Base-by-base conservation (phyloP, 2,797 vertebrate species). In the Enteromius paludinosus region DNA sequence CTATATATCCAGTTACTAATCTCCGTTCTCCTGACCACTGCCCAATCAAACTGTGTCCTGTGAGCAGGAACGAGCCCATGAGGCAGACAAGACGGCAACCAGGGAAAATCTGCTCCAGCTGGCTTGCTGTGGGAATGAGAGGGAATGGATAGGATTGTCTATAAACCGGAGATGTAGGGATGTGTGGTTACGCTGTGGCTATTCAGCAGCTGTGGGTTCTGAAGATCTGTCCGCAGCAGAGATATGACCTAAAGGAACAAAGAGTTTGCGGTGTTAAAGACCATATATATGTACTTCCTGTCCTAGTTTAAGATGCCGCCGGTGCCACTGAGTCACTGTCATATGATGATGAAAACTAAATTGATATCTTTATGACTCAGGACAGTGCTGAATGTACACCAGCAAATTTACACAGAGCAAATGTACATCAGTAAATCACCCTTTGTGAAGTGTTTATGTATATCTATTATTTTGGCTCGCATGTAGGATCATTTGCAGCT, bases 71-170 rank as follows among this genome's bases (percentile, higher is more conserved):
- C 15, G 84, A 82, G 87, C 87, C 88, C 89, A 66, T 81, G 88
- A 72, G 54, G 83, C 76, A 71, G 81, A 92, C 89, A 74, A 87
- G 81, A 85, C 20, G 66, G 85, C 69, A 83, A 91, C 90, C 90
- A 90, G 89, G 93, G 90, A 90, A 94, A 94, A 95, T 94, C 85
- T 74, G 62, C 90, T 83, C 90, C 94, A 94, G 91, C 92, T 95
- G 94, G 81, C 69, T 79, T 70, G 85, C 88, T 73, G 82, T 92
- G 92, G 91, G 92, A 93, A 93, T 83, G 47, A 30, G 43, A 86
- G 70, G 56, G 62, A 14, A 75, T 69, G 23, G 66, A 85, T 84
- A 86, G 88, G 86, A 84, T 83, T 87, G 90, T 90, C 90, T 56
- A 75, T 61, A 85, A 84, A 86, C 80, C 81, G 66, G 88, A 91